Evolutionary conservation across 2,113 vertebrate genomes (phyloP).

Genomic region (Nyctereutes procyonoides): DNA sequence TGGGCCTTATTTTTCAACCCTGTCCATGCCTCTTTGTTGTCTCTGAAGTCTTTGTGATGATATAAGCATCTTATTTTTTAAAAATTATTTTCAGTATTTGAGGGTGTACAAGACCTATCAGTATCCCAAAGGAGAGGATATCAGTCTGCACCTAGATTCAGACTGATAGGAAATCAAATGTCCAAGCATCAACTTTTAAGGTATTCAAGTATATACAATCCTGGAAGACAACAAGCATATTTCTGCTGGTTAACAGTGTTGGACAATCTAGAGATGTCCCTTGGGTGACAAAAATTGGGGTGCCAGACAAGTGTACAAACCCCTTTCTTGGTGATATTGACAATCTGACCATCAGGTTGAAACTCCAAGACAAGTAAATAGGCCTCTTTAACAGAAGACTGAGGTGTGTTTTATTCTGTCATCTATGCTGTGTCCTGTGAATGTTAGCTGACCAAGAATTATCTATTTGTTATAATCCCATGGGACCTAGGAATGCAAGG

Average conservation of each 20-base stretch:
- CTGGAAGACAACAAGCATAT: neutral
- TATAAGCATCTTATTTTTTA: neutral
- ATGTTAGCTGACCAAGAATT: neutral
- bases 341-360: neutral
- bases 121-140: neutral
- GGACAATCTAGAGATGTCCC: neutral
- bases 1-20: neutral
- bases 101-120: neutral
- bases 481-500: neutral
- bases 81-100: neutral
- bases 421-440: neutral
- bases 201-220: neutral
- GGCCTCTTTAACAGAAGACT: neutral
- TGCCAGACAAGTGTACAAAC: neutral
- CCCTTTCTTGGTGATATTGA: neutral
- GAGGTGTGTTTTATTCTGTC: neutral
- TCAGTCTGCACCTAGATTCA: neutral
- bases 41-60: neutral
- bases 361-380: neutral
- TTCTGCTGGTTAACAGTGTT: neutral
- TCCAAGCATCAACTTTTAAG: neutral
- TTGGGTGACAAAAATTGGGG: neutral
- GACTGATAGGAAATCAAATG: neutral
- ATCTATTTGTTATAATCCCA: neutral
- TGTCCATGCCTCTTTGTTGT: neutral